These are phyloP conservation scores for Arctocebus calabarensis DNA, from an alignment of 2,797 vertebrate genomes.

Conservation along the genomic window DNA sequence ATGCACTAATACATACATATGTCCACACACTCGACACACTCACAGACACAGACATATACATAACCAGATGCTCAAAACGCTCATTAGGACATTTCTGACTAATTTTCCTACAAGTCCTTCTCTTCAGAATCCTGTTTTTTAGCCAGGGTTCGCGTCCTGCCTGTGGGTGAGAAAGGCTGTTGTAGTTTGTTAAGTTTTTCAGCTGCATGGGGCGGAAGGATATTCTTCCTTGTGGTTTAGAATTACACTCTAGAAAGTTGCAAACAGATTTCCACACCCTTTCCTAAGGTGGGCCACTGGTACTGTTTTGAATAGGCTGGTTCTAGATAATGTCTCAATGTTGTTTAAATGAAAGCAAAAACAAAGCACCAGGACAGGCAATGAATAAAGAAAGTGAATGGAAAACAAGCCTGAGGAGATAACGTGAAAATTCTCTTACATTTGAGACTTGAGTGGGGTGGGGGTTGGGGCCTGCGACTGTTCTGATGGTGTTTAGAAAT, in stretches of 20 bases:
- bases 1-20: neutral
- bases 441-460: slow-evolving; percentile 56
- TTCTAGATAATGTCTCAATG: neutral
- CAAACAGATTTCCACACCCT: slow-evolving; percentile 73
- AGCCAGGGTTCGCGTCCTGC: neutral
- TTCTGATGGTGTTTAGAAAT: slow-evolving; percentile 87
- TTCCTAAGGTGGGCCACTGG: slow-evolving; percentile 9
- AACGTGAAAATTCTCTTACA: slow-evolving; percentile 47
- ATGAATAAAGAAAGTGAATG: slow-evolving; percentile 67
- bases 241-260: slow-evolving; percentile 68
- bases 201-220: slow-evolving; percentile 81
- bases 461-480: slow-evolving; percentile 86
- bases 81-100: neutral
- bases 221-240: slow-evolving; percentile 79
- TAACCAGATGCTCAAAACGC: neutral
- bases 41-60: neutral
- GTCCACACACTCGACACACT: neutral
- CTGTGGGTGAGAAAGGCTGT: slow-evolving; percentile 71
- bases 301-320: slow-evolving; percentile 17
- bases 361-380: slow-evolving; percentile 3
- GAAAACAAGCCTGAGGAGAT: slow-evolving; percentile 48
- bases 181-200: slow-evolving; percentile 78
- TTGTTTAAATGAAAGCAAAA: slow-evolving; percentile 65
- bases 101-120: neutral
- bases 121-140: neutral